These are phyloP conservation scores for Centropus bengalensis DNA, from an alignment of 2,113 vertebrate species.

Conservation along the genomic window DNA sequence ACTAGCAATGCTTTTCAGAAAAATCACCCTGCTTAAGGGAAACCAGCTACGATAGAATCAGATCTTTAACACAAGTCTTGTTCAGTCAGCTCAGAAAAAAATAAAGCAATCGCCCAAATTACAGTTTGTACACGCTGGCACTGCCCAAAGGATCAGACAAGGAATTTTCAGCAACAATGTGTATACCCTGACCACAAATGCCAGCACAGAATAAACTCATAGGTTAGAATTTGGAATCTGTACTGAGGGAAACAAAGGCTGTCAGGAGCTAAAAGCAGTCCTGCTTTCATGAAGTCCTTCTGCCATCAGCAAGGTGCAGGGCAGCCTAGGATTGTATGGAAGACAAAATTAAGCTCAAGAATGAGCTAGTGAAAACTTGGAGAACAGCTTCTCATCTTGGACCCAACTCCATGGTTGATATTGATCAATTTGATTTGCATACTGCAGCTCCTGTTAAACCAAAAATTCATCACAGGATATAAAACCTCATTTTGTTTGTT, in stretches of 20 bases:
- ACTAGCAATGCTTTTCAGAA: background rate
- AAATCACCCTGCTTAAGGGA: background rate
- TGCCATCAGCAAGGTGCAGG: background rate
- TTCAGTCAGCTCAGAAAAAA: background rate
- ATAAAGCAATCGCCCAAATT: background rate
- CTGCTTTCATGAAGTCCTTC: background rate
- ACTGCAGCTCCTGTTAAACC: background rate
- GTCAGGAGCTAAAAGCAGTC: background rate
- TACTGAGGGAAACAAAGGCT: background rate
- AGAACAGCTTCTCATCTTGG: background rate
- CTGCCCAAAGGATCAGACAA: background rate
- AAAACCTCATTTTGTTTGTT: background rate
- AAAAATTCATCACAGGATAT: background rate
- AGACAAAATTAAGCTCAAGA: background rate
- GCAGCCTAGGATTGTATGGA: background rate
- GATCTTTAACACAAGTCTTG: background rate
- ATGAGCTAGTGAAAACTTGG: background rate
- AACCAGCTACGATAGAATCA: background rate
- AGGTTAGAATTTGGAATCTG: background rate
- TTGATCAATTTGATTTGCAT: background rate
- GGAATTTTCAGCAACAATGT: background rate
- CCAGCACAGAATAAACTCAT: background rate
- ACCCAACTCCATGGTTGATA: background rate
- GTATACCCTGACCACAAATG: background rate
- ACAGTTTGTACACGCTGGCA: background rate